Evolutionary conservation across 2,888 invertebrate genomes (phyloP).

Genomic region (Zaprionus lineosus): DNA sequence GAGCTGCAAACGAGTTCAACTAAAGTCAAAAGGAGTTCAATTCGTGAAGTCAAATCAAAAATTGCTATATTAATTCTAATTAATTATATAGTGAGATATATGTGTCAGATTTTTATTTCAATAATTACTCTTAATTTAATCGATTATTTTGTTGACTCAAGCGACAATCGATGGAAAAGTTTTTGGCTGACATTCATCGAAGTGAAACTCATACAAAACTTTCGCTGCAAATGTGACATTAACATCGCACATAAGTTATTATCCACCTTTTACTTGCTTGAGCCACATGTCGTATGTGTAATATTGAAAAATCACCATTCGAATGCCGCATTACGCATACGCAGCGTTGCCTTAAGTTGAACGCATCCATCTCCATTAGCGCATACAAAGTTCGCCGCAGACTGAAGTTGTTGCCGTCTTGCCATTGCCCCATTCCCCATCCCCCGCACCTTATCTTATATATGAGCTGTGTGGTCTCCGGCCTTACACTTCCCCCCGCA

Average conservation of each 20-base stretch:
- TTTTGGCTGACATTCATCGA: slow-evolving; percentile 2
- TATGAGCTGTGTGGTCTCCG: slow-evolving; percentile 24
- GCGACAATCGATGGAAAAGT: no score
- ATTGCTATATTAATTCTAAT: no score
- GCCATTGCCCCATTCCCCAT: background rate
- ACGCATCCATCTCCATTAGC: slow-evolving; percentile 74
- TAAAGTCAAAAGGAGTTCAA: no score
- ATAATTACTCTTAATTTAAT: no score
- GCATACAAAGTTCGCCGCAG: slow-evolving; percentile 62
- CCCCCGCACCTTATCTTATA: background rate
- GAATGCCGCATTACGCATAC: slow-evolving; percentile 54
- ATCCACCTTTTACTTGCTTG: slow-evolving; percentile 15
- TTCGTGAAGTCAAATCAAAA: no score
- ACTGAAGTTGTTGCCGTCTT: slow-evolving; percentile 26
- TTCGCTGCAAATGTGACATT: background rate
- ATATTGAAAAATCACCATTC: slow-evolving; percentile 70
- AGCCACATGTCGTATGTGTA: slow-evolving; percentile 55
- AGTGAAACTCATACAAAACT: no score
- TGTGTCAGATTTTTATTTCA: no score
- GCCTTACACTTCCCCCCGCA: no score
- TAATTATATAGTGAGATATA: no score
- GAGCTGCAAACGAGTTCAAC: no score
- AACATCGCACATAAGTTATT: background rate
- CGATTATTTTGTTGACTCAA: no score
- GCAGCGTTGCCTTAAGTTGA: slow-evolving; percentile 40